Evolutionary conservation across 1,140 invertebrate genomes (phyloP), one percentile per base, ranked within the genome.

Genomic region (Mesaphorura yosii): DNA sequence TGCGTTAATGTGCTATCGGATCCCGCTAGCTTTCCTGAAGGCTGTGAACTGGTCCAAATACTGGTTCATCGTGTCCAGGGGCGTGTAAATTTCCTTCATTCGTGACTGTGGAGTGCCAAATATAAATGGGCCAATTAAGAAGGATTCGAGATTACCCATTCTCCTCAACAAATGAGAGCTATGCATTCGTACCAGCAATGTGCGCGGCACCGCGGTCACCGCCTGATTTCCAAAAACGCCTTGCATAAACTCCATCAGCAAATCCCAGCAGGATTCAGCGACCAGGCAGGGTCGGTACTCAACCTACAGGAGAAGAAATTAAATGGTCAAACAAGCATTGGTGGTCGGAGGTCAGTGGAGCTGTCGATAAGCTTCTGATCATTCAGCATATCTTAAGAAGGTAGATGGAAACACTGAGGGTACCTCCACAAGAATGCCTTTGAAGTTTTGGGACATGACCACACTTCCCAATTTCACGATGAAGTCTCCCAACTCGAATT

Each of bases 31-130:
- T 69, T 94, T 94, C 44, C 88, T 75, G 65, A 88, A 90, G 48
- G 83, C 80, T 59, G 81, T 86, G 68, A 96, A 96, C 66, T 94
- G 87, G 69, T 96, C 90, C 64, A 95, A 76, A 70, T 97, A 97
- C 66, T 95, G 91, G 57, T 89, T 83, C 46, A 95, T 84, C 0
- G 89, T 94, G 68, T 95, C 90, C 58, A 89, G 81, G 0, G 87
- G 86, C 48, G 83, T 80, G 67, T 91, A 94, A 41, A 90, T 75
- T 15, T 91, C 85, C 65, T 89, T 88, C 78, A 86, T 82, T 58
- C 81, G 76, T n/a, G n/a, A 57, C 75, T 79, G 66, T 88, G 75
- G 1, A 86, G 64, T 51, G n/a, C n/a, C n/a, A n/a, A 68, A 64
- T 23, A 73, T 51, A 77, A 77, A 59, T 73, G 28, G 37, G 25